These are phyloP conservation scores for Rhagium mordax DNA, from an alignment of 2,888 invertebrate genomes.

Conservation along the genomic window DNA sequence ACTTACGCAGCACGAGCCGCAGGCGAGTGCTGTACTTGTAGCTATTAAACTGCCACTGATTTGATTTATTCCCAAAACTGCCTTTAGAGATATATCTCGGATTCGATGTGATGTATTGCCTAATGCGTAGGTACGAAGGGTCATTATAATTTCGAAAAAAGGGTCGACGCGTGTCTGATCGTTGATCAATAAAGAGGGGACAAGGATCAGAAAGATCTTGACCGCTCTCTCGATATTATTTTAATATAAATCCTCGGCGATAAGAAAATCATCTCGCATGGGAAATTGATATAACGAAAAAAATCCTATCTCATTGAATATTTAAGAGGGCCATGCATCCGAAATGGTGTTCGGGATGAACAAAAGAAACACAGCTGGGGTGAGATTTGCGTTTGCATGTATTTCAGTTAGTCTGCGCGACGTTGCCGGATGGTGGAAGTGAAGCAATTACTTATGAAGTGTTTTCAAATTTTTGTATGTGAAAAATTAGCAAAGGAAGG, in stretches of 20 bases:
- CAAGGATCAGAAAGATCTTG: conserved; percentile 12
- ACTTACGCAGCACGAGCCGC: no score
- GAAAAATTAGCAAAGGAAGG: no score
- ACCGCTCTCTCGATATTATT: background rate
- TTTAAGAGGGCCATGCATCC: conserved; percentile 12
- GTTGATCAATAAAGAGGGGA: conserved; percentile 1
- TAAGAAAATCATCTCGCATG: conserved; percentile 2
- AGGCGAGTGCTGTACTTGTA: no score
- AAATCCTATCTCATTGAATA: conserved; percentile 22
- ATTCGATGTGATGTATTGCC: background rate
- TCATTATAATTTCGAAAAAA: background rate
- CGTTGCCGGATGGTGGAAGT: conserved; percentile 35
- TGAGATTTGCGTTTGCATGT: conserved; percentile 30
- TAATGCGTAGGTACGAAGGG: background rate
- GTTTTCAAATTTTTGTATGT: no score
- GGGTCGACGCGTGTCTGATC: conserved; percentile 8
- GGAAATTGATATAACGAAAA: conserved; percentile 17
- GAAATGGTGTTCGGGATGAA: conserved; percentile 27
- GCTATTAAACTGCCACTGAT: no score
- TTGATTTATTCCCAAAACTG: no score
- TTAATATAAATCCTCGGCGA: background rate
- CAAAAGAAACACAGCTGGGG: conserved; percentile 36
- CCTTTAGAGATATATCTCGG: no score
- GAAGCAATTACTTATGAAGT: no score
- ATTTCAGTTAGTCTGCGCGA: conserved; percentile 16